Base-by-base conservation (phyloP, 2,888 invertebrate species). In the Pegoplata infirma region DNA sequence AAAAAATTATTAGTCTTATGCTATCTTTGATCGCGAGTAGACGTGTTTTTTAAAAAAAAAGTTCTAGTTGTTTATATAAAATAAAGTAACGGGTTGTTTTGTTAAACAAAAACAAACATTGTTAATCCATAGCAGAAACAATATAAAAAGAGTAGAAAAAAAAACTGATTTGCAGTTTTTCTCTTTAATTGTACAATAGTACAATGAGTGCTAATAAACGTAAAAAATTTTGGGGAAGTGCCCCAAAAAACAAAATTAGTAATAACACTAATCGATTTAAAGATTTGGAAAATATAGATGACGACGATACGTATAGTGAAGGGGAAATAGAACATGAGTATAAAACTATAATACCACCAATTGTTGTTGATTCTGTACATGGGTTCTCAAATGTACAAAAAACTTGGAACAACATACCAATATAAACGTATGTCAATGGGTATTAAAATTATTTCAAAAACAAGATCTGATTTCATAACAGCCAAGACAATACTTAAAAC, bases 211-310 rank as follows among this genome's bases (percentile, higher is more conserved):
- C 40, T 12, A 40, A 40, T 40, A 40, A 40, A 40, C 40, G 40
- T n/a, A 40, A 40, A 40, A 40, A 40, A 40, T 40, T 40, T 40
- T 40, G 40, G n/a, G 40, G 40, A 40, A 40, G 40, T 40, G 40
- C n/a, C 7, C 40, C 40, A 7, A 40, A 40, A 40, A 40, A 40
- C 40, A 40, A 40, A 40, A 12, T 40, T n/a, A n/a, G 10, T n/a
- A 40, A 40, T 40, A 40, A 40, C 40, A 40, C 40, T 4, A 40
- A 40, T 6, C 7, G 40, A 40, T 40, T 40, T 40, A 40, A 40
- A 40, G 40, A 40, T 40, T 8, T 40, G 40, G 40, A 40, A 40
- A n/a, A 40, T n/a, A 12, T 40, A n/a, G 40, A 40, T 12, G 40
- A 40, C 10, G n/a, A 12, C n/a, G 10, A 40, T 40, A 40, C 40